Percentiles rank a stretch among this genome's conserved stretches.
These are phyloP conservation scores for Ateles fusciceps DNA, from an alignment of 2,797 vertebrate species.

Conservation along the genomic window DNA sequence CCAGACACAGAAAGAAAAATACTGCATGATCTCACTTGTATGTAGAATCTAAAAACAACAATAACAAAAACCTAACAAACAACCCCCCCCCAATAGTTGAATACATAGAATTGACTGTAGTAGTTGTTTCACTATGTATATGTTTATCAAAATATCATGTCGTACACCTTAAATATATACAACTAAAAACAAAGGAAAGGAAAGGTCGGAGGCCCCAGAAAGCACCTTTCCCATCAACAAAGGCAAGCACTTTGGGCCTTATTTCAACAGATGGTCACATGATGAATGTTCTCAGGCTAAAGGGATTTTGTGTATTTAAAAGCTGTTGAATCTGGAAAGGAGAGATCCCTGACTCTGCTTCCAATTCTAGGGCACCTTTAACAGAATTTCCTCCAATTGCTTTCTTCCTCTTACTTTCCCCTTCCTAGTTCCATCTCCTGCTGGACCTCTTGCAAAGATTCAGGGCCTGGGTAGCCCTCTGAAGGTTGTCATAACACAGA, in stretches of 20 bases:
- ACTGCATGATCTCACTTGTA: background rate
- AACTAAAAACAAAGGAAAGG: background rate
- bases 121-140: background rate
- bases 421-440: background rate
- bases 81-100: background rate
- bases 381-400: background rate
- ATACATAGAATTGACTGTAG: background rate
- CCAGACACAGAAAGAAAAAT: background rate
- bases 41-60: background rate
- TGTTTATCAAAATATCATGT: background rate
- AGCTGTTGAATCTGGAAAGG: background rate
- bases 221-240: background rate
- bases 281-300: background rate
- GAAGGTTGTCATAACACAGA: background rate
- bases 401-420: background rate
- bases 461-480: background rate
- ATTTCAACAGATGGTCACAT: background rate
- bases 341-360: background rate
- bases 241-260: background rate
- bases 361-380: background rate
- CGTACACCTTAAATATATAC: background rate
- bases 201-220: background rate
- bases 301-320: background rate
- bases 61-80: too few relatives aligned
- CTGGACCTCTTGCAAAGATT: background rate